These are phyloP conservation scores for Perizoma flavofasciatum DNA, from an alignment of 2,888 invertebrate species.

Conservation along the genomic window DNA sequence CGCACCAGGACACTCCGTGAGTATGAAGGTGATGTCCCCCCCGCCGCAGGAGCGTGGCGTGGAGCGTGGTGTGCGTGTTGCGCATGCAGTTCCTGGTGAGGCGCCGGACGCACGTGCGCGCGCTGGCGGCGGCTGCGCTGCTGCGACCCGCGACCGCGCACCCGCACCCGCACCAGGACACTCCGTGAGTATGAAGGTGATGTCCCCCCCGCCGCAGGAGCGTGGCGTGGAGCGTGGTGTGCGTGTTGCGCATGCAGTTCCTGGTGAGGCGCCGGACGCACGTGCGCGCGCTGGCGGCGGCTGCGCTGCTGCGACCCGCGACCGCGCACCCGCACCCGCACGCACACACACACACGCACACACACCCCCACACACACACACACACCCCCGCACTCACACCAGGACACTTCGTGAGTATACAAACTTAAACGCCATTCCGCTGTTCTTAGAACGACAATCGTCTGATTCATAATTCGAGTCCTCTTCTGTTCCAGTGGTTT, in stretches of 20 bases:
- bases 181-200: not conserved
- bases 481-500: too few relatives aligned
- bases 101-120: slow-evolving; percentile 56
- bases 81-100: slow-evolving; percentile 73
- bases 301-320: slow-evolving; percentile 47
- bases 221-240: slow-evolving; percentile 55
- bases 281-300: slow-evolving; percentile 55
- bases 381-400: too few relatives aligned
- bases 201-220: slow-evolving; percentile 56
- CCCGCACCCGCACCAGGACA: slow-evolving; percentile 19
- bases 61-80: slow-evolving; percentile 54
- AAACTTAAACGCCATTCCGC: too few relatives aligned
- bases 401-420: not conserved
- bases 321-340: slow-evolving; percentile 23
- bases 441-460: too few relatives aligned
- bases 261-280: slow-evolving; percentile 64
- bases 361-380: too few relatives aligned
- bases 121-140: slow-evolving; percentile 51
- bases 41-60: slow-evolving; percentile 63
- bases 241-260: slow-evolving; percentile 65
- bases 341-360: slow-evolving; percentile 24
- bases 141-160: slow-evolving; percentile 40
- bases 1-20: slow-evolving; percentile 20
- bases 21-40: not conserved
- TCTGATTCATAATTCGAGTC: too few relatives aligned